Evolutionary conservation across 92 coral and sea anemone species (phyloP).

Genomic region (Metridium senile): DNA sequence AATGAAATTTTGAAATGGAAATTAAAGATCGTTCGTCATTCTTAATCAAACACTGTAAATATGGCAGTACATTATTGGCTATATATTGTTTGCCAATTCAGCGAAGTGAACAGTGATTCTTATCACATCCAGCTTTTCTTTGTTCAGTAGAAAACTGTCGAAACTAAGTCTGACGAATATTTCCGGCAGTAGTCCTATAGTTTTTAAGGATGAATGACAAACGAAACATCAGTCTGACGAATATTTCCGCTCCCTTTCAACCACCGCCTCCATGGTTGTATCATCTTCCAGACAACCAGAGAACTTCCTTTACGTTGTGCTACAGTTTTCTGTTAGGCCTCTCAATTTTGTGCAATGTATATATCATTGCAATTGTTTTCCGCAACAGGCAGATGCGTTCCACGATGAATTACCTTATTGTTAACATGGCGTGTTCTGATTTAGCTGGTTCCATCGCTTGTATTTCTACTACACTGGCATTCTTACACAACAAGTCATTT

Average conservation of each 20-base stretch:
- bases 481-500: not conserved
- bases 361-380: conserved; percentile 25
- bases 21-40: too few relatives aligned
- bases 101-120: too few relatives aligned
- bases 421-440: conserved; percentile 44
- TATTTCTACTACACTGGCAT: not conserved
- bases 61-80: too few relatives aligned
- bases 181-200: too few relatives aligned
- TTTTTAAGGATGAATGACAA: not conserved
- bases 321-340: conserved; percentile 13
- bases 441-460: conserved; percentile 6
- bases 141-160: too few relatives aligned
- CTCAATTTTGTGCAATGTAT: conserved; percentile 34
- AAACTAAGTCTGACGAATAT: too few relatives aligned
- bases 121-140: too few relatives aligned
- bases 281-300: not conserved
- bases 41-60: too few relatives aligned
- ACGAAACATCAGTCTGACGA: not conserved
- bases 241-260: not conserved
- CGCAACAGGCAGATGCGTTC: conserved; percentile 22
- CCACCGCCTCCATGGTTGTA: conserved; percentile 7
- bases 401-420: conserved; percentile 35
- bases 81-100: too few relatives aligned
- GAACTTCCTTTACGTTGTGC: not conserved
- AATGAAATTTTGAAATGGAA: too few relatives aligned